Conservation (phyloP, 2,797 vertebrate species). For the Sylvia borin region DNA sequence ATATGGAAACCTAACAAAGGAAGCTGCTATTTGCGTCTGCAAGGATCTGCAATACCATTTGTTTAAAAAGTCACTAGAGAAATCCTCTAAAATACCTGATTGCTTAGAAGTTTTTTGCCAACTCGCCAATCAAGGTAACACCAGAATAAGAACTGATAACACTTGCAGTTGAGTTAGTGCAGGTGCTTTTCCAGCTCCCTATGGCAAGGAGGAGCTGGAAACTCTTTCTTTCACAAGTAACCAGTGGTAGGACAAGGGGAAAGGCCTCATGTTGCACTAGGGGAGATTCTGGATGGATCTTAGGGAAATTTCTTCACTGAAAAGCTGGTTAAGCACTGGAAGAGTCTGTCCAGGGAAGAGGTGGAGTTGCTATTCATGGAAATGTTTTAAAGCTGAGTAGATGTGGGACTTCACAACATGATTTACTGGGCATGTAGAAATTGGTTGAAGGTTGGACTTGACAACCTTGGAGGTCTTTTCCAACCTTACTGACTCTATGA, state of each 20-base stretch:
- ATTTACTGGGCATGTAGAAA: background rate
- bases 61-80: background rate
- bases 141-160: background rate
- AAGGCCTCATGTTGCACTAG: too few relatives aligned
- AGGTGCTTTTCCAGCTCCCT: background rate
- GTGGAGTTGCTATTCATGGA: rapidly evolving
- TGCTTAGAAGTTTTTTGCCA: background rate
- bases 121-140: background rate
- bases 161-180: background rate
- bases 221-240: background rate
- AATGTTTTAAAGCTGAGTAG: background rate
- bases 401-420: background rate
- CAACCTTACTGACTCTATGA: background rate
- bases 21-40: background rate
- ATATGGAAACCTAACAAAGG: background rate
- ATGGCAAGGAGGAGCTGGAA: too few relatives aligned
- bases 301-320: background rate
- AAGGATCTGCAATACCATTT: background rate
- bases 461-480: background rate
- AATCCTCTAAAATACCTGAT: background rate
- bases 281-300: background rate
- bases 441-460: background rate
- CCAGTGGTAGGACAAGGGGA: background rate
- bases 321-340: background rate
- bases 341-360: background rate